phyloP scores from a whole-genome alignment of 2,888 invertebrate genomes.

The Caradrina clavipalpis region DNA sequence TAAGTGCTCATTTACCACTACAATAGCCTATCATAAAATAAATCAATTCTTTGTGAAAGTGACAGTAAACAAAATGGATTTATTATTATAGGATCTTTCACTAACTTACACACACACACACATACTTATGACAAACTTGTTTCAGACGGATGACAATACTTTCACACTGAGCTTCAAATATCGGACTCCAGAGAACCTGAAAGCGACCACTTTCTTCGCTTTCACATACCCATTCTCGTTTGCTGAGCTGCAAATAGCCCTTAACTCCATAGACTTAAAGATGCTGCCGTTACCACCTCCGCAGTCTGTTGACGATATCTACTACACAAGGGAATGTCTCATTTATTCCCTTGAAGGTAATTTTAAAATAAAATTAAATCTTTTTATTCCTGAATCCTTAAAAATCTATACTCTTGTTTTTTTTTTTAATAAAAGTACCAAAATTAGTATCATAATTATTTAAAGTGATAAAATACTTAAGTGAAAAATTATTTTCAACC shows the following conservation, averaged over 20 bases:
- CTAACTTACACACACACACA: too few relatives aligned
- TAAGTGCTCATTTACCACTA: too few relatives aligned
- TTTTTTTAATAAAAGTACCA: too few relatives aligned
- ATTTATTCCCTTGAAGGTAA: conserved; percentile 94
- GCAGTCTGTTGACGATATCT: conserved; percentile 92
- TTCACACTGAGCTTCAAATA: conserved; percentile 94
- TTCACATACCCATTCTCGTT: conserved; percentile 98
- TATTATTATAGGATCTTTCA: too few relatives aligned
- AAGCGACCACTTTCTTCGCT: conserved; percentile 95
- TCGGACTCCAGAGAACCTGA: conserved; percentile 93
- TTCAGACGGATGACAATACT: conserved; percentile 93
- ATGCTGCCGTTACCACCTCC: conserved; percentile 84
- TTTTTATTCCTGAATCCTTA: too few relatives aligned
- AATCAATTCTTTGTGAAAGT: too few relatives aligned
- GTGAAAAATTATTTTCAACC: neutral
- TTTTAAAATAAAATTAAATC: too few relatives aligned
- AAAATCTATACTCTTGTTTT: too few relatives aligned
- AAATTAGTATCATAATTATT: too few relatives aligned
- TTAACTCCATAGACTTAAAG: conserved; percentile 93
- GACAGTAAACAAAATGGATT: too few relatives aligned
- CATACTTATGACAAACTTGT: conserved; percentile 13
- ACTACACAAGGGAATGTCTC: conserved; percentile 95
- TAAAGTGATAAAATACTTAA: too few relatives aligned
- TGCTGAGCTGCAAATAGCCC: conserved; percentile 94
- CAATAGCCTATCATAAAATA: too few relatives aligned